A percentile compares a stretch with the other conserved stretches of the same genome.
Conservation (phyloP, 2,797 vertebrate genomes). For the Lutjanus argentimaculatus region DNA sequence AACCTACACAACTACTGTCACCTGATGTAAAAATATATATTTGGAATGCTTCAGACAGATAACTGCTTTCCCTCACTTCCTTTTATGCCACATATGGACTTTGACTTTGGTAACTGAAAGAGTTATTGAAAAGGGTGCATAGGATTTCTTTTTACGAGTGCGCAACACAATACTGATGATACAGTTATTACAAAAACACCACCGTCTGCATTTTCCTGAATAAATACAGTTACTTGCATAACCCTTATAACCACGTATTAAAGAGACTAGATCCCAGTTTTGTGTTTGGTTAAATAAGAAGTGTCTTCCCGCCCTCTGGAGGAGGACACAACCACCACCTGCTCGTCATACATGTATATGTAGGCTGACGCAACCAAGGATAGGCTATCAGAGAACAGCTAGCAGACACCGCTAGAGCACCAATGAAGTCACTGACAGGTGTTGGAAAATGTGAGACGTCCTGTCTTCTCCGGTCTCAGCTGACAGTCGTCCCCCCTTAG, state of each 20-base stretch:
- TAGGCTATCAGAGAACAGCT: constrained; percentile 23
- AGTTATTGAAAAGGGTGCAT: constrained; percentile 63
- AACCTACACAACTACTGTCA: constrained; percentile 41
- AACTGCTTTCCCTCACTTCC: constrained; percentile 80
- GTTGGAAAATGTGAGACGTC: neutral
- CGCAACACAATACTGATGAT: constrained; percentile 77
- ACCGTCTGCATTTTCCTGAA: constrained; percentile 71
- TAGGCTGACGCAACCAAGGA: constrained; percentile 6
- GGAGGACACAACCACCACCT: constrained; percentile 37
- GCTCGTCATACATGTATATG: constrained; percentile 21
- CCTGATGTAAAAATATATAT: constrained; percentile 62
- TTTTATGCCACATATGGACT: constrained; percentile 62
- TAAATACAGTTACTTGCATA: constrained; percentile 67
- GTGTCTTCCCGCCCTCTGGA: constrained; percentile 22
- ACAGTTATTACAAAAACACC: constrained; percentile 50
- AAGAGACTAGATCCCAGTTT: constrained; percentile 74
- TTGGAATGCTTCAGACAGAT: constrained; percentile 74
- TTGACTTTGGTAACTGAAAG: constrained; percentile 81
- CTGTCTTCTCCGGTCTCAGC: constrained; percentile 8
- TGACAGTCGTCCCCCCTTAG: neutral
- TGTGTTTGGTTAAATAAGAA: constrained; percentile 62
- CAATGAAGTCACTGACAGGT: constrained; percentile 41
- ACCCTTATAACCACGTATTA: constrained; percentile 66
- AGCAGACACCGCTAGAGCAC: constrained; percentile 59
- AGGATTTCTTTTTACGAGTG: constrained; percentile 55